These are phyloP conservation scores for Sinelater perroti DNA, from an alignment of 2,888 invertebrate genomes.

Conservation along the genomic window DNA sequence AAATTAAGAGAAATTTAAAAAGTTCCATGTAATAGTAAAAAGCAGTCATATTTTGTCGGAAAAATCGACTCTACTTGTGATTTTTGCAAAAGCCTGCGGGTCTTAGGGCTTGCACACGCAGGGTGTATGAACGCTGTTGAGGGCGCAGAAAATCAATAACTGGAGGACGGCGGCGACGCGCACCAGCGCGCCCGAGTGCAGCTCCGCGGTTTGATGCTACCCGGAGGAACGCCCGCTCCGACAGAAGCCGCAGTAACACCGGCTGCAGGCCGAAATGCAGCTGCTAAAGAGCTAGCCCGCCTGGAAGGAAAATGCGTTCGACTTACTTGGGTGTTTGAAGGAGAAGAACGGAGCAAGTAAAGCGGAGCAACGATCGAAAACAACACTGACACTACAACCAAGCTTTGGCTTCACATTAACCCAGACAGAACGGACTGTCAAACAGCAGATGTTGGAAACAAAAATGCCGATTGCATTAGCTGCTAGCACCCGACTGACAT, in stretches of 20 bases:
- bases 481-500: constrained; percentile 7
- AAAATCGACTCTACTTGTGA: no score
- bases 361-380: constrained; percentile 28
- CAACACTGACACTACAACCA: constrained; percentile 34
- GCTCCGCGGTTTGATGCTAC: neutral
- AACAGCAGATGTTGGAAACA: constrained; percentile 30
- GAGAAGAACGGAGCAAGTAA: constrained; percentile 24
- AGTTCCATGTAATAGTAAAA: no score
- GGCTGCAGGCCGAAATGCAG: neutral
- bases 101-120: constrained; percentile 16
- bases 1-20: no score
- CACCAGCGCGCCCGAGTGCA: constrained; percentile 16
- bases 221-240: neutral
- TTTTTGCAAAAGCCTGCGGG: no score
- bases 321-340: constrained; percentile 30
- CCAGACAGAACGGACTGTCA: constrained; percentile 31
- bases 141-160: constrained; percentile 36
- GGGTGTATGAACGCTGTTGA: constrained; percentile 16
- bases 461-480: constrained; percentile 25
- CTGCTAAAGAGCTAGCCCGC: neutral
- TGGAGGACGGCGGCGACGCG: constrained; percentile 34
- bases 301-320: neutral
- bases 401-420: constrained; percentile 30
- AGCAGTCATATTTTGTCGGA: no score
- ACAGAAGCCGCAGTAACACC: neutral